Evolutionary conservation across 2,797 vertebrate genomes (phyloP), one percentile per base, ranked within the genome.

Genomic region (Bryconaethiops microstoma): DNA sequence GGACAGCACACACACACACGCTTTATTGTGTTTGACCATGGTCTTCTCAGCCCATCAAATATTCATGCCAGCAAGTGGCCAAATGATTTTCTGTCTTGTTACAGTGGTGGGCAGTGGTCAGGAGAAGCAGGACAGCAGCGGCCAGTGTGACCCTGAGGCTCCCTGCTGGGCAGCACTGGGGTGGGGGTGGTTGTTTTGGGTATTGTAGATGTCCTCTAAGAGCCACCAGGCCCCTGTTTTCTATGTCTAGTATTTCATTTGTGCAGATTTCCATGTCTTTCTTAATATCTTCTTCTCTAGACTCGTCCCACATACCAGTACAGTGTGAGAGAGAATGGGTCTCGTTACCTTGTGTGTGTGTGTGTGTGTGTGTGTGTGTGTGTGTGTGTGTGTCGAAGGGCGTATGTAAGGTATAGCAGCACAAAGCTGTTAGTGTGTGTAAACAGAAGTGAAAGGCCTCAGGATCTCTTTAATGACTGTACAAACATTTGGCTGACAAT

Each of bases 21-120:
- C 95, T 93, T 93, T 95, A 13, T 65, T 65, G 95, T 94, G 95
- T 95, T 96, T 97, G 96, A 96, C 95, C 95, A 95, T 94, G 94
- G 94, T 94, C 95, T 94, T 93, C 85, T 95, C 94, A 91, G 90
- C 93, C 96, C 96, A 98, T 98, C 96, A 97, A 98, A 97, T 96
- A 98, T 98, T 98, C 96, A 98, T 97, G 96, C 95, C 96, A 95
- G 95, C 96, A 94, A 95, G 95, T 94, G 96, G 96, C 95, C 93
- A 95, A 98, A 97, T 97, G 97, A 97, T 98, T 98, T 98, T 96
- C 96, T 98, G 97, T 98, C 97, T n/a, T 97, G 95, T 95, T 96
- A 94, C 95, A 92, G 95, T 98, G 95, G 94, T 94, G 94, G 96
- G 95, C 96, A 95, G 96, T 97, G 96, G 94, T 95, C 94, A 94